Evolutionary conservation across 1,140 invertebrate species (phyloP).

Genomic region (Lamellibrachia luymesi): DNA sequence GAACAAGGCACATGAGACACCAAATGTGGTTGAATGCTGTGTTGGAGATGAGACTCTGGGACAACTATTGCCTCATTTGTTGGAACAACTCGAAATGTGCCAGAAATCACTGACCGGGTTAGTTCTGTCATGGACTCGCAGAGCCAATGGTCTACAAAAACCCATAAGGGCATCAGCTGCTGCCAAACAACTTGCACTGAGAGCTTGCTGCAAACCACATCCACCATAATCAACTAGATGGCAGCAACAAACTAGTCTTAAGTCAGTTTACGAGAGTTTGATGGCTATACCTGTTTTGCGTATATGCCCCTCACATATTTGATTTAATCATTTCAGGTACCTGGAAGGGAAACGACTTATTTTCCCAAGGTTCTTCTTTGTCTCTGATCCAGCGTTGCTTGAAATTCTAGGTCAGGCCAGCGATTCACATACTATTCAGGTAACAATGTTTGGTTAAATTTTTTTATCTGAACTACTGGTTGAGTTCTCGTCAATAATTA

Average conservation of each 20-base stretch:
- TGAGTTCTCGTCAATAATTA: no score
- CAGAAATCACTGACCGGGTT: conserved; percentile 93
- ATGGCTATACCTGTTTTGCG: no score
- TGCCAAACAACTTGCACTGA: no score
- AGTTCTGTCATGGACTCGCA: conserved; percentile 32
- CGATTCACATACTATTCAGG: conserved; percentile 93
- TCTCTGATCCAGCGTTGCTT: conserved; percentile 91
- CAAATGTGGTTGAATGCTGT: conserved; percentile 91
- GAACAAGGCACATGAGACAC: conserved; percentile 90
- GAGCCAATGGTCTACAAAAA: conserved; percentile 17
- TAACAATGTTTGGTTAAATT: background rate
- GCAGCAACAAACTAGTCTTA: no score
- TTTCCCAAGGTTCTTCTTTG: conserved; percentile 97
- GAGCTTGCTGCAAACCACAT: no score
- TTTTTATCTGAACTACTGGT: background rate
- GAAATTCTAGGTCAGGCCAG: conserved; percentile 96
- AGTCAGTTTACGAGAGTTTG: no score
- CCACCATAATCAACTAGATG: no score
- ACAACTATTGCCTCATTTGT: conserved; percentile 87
- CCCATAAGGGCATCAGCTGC: background rate
- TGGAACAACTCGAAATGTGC: conserved; percentile 93
- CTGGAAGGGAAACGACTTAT: conserved; percentile 92
- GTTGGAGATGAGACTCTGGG: conserved; percentile 91
- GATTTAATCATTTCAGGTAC: conserved; percentile 63
- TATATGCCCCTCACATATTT: no score